Percentiles rank a stretch among this genome's conserved stretches.
phyloP scores from a whole-genome alignment of 2,113 vertebrate genomes.

The Gyps fulvus region DNA sequence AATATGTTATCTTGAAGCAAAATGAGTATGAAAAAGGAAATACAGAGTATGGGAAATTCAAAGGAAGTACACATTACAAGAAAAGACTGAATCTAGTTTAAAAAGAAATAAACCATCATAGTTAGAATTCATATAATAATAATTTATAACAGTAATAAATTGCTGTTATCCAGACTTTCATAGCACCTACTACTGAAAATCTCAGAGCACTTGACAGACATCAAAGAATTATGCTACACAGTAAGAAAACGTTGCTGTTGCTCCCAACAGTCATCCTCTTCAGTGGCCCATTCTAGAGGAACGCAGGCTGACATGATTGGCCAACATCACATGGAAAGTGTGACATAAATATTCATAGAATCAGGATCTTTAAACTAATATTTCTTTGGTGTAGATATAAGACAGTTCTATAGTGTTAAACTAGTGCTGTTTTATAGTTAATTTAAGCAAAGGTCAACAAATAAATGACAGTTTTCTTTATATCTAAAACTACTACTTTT shows the following conservation, averaged over 20 bases:
- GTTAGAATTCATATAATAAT: not conserved
- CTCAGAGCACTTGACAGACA: not conserved
- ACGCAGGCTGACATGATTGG: not conserved
- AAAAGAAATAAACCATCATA: not conserved
- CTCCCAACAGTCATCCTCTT: not conserved
- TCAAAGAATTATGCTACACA: not conserved
- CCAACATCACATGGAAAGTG: not conserved
- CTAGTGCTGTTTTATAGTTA: not conserved
- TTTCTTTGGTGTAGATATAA: not conserved
- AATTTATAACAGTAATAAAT: not conserved
- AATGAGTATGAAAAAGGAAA: not conserved
- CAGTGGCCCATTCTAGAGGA: not conserved
- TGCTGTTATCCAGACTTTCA: not conserved
- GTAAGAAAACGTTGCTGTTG: not conserved
- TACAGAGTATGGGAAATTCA: not conserved
- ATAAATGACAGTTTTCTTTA: not conserved
- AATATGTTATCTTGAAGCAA: conserved; percentile 9
- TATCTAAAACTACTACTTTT: not conserved
- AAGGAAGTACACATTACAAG: not conserved
- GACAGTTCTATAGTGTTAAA: not conserved
- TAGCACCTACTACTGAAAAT: not conserved
- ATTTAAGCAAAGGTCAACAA: not conserved
- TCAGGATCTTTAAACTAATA: not conserved
- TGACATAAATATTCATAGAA: not conserved
- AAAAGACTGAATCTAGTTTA: not conserved